Percentiles rank a stretch among this genome's conserved stretches.
Conservation (phyloP, 2,888 invertebrate genomes). For the Ligdia adustata region DNA sequence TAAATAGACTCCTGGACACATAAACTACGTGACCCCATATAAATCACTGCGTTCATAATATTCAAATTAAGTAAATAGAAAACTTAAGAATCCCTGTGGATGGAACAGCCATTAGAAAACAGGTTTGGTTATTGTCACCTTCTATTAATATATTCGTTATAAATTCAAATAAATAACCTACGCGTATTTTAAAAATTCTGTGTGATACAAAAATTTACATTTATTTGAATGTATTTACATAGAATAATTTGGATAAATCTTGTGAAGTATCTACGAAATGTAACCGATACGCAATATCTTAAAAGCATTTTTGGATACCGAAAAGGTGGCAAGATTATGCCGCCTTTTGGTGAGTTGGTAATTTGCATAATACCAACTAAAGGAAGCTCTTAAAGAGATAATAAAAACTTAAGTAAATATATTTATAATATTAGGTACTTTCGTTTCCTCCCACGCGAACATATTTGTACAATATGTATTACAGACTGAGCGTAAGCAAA, state of each 20-base stretch:
- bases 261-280: conserved; percentile 22
- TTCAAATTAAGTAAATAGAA: conserved; percentile 33
- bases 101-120: conserved; percentile 35
- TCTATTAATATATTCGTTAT: conserved; percentile 36
- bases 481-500: too few species aligned
- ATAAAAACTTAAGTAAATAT: too few species aligned
- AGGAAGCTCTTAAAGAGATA: too few species aligned
- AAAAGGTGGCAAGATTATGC: conserved; percentile 18
- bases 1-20: conserved; percentile 21
- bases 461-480: too few species aligned
- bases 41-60: conserved; percentile 34
- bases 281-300: conserved; percentile 21
- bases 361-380: conserved; percentile 8
- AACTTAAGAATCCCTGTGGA: conserved; percentile 28
- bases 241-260: conserved; percentile 20
- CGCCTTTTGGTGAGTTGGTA: background rate
- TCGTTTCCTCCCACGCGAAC: too few species aligned
- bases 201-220: conserved; percentile 36
- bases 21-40: conserved; percentile 32
- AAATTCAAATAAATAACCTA: conserved; percentile 34
- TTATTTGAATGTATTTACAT: conserved; percentile 34
- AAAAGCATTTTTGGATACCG: conserved; percentile 22
- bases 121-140: conserved; percentile 38
- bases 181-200: conserved; percentile 34
- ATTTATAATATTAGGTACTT: too few species aligned